Conservation (phyloP, 2,797 vertebrate species). For the Molothrus aeneus region DNA sequence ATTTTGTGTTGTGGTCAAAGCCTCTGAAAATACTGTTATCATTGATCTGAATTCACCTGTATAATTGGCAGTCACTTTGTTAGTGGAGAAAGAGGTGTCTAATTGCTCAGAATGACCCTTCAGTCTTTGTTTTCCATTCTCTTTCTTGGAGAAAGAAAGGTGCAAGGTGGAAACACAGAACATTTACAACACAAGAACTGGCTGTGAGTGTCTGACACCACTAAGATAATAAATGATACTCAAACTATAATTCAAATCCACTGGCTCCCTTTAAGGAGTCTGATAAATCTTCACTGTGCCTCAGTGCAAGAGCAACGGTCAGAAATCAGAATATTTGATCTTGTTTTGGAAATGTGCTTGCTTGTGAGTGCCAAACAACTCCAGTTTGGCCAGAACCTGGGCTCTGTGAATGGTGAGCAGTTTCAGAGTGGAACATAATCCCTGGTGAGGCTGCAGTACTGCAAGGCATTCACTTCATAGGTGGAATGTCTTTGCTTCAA, state of each 20-base stretch:
- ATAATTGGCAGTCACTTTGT: neutral
- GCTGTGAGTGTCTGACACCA: neutral
- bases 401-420: neutral
- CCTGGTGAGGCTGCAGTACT: neutral
- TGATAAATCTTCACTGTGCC: neutral
- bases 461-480: neutral
- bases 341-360: neutral
- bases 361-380: neutral
- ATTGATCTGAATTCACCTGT: neutral
- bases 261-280: neutral
- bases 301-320: neutral
- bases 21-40: neutral
- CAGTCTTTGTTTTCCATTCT: slow-evolving; percentile 5
- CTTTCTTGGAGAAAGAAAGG: neutral
- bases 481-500: neutral
- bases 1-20: neutral
- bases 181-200: neutral
- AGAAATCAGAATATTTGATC: neutral
- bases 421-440: neutral
- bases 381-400: neutral
- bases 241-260: neutral
- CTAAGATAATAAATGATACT: neutral
- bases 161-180: neutral
- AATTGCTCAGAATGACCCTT: slow-evolving; percentile 27
- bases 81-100: slow-evolving; percentile 30